Conservation (phyloP, 2,113 vertebrate species). For the Prunella fulvescens region DNA sequence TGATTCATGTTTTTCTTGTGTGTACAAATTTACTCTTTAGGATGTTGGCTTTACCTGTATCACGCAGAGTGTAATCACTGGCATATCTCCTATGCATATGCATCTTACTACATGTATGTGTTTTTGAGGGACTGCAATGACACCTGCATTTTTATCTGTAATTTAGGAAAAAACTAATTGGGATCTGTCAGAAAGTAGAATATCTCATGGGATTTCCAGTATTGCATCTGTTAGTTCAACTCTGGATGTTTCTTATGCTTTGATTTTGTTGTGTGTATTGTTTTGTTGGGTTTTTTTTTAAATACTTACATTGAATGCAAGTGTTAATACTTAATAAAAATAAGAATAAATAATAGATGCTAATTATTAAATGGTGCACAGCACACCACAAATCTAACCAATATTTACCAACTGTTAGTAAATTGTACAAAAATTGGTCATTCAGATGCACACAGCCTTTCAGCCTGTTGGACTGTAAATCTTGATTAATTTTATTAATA, state of each 20-base stretch:
- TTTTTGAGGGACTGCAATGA: not conserved
- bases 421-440: not conserved
- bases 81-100: not conserved
- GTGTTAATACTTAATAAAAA: not conserved
- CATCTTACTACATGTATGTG: not conserved
- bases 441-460: not conserved
- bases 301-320: not conserved
- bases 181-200: not conserved
- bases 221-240: not conserved
- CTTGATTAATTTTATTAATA: not conserved
- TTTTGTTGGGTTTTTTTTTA: not conserved
- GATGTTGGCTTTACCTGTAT: not conserved
- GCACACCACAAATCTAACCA: not conserved
- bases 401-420: not conserved
- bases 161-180: not conserved
- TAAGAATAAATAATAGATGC: not conserved
- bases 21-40: not conserved
- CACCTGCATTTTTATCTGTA: not conserved
- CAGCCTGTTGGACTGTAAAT: not conserved
- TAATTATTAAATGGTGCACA: not conserved
- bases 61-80: not conserved
- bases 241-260: not conserved
- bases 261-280: not conserved
- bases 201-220: not conserved
- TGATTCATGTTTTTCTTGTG: not conserved